Conservation (phyloP, 2,888 invertebrate species). For the Liopterus haemorrhoidalis region DNA sequence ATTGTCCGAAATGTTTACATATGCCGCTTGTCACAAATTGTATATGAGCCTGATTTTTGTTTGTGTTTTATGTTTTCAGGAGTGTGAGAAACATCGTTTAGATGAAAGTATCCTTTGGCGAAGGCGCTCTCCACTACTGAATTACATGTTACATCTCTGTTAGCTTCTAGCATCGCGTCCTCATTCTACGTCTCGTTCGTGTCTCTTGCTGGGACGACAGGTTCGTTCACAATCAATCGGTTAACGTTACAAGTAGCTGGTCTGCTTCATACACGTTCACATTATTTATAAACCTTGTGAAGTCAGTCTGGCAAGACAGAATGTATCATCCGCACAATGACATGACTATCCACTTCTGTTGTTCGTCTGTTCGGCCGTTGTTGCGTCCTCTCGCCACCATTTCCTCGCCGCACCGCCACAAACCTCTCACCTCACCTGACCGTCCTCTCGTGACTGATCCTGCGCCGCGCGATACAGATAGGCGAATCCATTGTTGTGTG, state of each 20-base stretch:
- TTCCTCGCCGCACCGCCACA: no score
- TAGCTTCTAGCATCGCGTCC: conserved; percentile 36
- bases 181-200: conserved; percentile 20
- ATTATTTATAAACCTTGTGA: conserved; percentile 7
- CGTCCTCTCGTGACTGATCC: no score
- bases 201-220: conserved; percentile 43
- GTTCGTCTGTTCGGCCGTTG: conserved; percentile 40
- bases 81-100: conserved; percentile 35
- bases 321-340: no score
- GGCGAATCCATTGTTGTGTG: no score
- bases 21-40: no score
- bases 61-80: conserved; percentile 32
- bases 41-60: no score
- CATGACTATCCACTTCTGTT: no score
- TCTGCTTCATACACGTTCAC: conserved; percentile 40
- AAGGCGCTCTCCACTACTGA: conserved; percentile 41
- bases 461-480: no score
- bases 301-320: no score
- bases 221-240: conserved; percentile 40
- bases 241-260: conserved; percentile 43
- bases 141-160: conserved; percentile 41
- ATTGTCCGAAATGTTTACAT: no score
- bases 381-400: no score
- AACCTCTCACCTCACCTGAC: no score
- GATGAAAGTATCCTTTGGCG: conserved; percentile 37